Evolutionary conservation across 53 echinoderm and acorn worm species (phyloP), one percentile per base, ranked within the genome.

Genomic region (Pentamera pediparva): DNA sequence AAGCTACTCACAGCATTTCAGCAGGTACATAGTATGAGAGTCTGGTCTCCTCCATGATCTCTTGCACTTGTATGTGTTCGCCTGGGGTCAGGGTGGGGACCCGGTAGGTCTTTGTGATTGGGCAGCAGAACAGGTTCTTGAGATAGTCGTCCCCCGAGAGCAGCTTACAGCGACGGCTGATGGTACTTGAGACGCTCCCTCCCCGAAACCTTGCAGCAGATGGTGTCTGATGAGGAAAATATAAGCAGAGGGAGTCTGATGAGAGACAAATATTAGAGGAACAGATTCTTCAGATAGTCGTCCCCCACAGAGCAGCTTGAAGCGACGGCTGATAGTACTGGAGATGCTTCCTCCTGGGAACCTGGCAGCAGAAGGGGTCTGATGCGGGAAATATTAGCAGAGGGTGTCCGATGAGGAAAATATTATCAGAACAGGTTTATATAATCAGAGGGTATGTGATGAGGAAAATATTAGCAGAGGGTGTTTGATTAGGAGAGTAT

Each of bases 1-100:
- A n/a, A n/a, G n/a, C n/a, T n/a, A 86, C 95, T 95, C 65, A 95
- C 95, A 95, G 70, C 76, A 95, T 87, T 70, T 85, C 79, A 39
- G 82, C 87, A 19, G 95, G 95, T 61, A 90, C 67, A 79, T 76
- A 57, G 75, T 86, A 95, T 21, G 85, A 87, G 10, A 90, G 79
- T 67, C 75, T 84, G 65, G 83, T 87, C 78, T 95, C 95, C 20
- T 75, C 80, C 95, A 95, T 95, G 54, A 82, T 75, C 75, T 95
- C 95, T 61, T 95, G 90, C 41, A 95, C 95, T 41, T 84, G 87
- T 3, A 95, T 71, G 24, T 72, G 79, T 24, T 71, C 84, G 15
- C 87, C 87, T 34, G 84, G 86, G 8, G 75, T 75, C 20, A 54
- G 54, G 61, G 86, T 85, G 37, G 87, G 85, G n/a, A 78, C 82